phyloP scores from a whole-genome alignment of 2,113 vertebrate species.

The Phylloscopus trochiloides region DNA sequence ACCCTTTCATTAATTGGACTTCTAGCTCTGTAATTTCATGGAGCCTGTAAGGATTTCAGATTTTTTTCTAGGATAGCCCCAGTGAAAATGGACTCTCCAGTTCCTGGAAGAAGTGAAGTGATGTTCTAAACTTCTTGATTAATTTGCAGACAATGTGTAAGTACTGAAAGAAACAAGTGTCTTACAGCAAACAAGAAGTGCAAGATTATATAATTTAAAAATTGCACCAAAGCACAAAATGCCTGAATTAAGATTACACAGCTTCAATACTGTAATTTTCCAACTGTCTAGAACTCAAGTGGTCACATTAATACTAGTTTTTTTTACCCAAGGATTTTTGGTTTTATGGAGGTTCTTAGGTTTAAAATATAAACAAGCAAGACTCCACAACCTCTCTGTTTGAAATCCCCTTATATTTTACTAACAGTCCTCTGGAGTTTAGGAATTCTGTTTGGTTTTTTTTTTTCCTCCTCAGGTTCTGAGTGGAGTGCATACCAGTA shows the following conservation, averaged over 20 bases:
- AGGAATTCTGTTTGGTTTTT: fast-evolving
- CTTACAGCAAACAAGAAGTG: background rate
- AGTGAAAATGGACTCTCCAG: background rate
- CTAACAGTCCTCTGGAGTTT: background rate
- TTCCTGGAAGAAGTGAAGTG: background rate
- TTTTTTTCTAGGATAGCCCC: background rate
- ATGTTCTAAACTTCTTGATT: background rate
- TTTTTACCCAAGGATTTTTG: background rate
- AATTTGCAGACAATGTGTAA: background rate
- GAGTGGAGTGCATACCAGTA: background rate
- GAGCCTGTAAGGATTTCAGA: background rate
- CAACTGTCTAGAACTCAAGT: background rate
- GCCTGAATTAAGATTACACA: background rate
- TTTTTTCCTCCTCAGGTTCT: background rate
- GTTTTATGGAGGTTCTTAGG: background rate
- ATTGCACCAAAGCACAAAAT: background rate
- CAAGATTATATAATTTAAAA: background rate
- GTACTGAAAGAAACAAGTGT: background rate
- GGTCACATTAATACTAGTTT: background rate
- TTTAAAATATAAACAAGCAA: background rate
- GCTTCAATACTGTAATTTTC: background rate
- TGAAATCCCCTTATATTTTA: background rate
- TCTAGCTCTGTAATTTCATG: background rate
- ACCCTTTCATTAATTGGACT: background rate
- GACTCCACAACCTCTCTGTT: background rate